Evolutionary conservation across 2,888 invertebrate genomes (phyloP), one percentile per base, ranked within the genome.

Genomic region (Philaethria dido): DNA sequence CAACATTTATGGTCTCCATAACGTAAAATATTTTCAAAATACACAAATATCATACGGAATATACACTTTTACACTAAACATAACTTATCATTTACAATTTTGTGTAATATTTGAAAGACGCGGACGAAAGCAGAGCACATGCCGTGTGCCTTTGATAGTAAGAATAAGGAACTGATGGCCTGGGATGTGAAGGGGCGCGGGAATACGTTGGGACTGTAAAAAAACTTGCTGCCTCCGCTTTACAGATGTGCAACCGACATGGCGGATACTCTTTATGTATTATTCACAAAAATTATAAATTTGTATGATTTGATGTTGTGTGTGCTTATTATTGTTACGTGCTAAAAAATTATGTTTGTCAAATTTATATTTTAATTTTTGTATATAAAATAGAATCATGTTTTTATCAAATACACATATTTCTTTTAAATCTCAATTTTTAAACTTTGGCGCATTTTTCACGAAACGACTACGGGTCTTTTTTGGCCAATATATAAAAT

Each of bases 141-240:
- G 87, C 77, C 78, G 80, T 81, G 82, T 81, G 80, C 81, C 64
- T 82, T 81, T 75, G 77, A 79, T 79, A 72, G 78, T 74, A 78
- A 87, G 90, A 87, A 89, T 86, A 89, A 89, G 91, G 88, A 89
- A 89, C 87, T 83, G 86, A 76, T 73, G 79, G 73, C 75, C 73
- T 80, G 84, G 85, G 86, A 85, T 81, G 80, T 78, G 81, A 82
- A 85, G 80, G 87, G 88, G 83, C 86, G 85, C 82, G 84, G 87
- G 89, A 85, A 87, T 87, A 87, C 87, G 89, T 88, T 86, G 88
- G 84, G 82, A 78, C 75, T 76, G 81, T 84, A 89, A 88, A 91
- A 50, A 92, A 92, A 90, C 86, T 84, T 80, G 90, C 85, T 85
- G 85, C 85, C 85, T 84, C 86, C 80, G 85, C 82, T 85, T 83